Evolutionary conservation across 2,113 vertebrate genomes (phyloP), one percentile per base, ranked within the genome.

Genomic region (Chroicocephalus ridibundus): DNA sequence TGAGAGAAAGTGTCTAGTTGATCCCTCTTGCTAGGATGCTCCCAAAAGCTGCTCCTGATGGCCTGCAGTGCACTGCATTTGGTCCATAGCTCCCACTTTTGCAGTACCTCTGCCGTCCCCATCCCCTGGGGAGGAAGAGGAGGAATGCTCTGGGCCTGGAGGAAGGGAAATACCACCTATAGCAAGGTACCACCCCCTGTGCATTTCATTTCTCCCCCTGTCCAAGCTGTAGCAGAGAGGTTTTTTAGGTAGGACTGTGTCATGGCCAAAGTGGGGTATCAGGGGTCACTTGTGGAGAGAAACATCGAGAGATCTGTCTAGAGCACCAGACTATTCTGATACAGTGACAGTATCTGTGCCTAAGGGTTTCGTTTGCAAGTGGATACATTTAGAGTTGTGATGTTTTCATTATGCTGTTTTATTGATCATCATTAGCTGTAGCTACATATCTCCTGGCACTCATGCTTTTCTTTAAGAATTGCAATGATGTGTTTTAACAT

Each of bases 311-410:
- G 38, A 32, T 3, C 19, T 55, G 14, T 5, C 13, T 66, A 36
- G 27, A 77, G 21, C 8, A 54, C 16, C 55, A 32, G 13, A 13
- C 2, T 36, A 1, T 11, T 44, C 13, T 70, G 57, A 10, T 12
- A 7, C 0, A 4, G 3, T 52, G 8, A 31, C 5, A 15, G 13
- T 8, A 8, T 51, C 10, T 14, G 10, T n/a, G 4, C 6, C 14
- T 47, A 8, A 46, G 34, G 6, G 13, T 13, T 78, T 17, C n/a
- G 10, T 31, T 82, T 77, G 11, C 5, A 17, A 62, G 16, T 15
- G 15, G 18, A 9, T 26, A 42, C 0, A 0, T n/a, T 27, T 36
- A 61, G 7, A 18, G 3, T 13, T 40, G 5, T 29, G 32, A 19
- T 13, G 13, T 15, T 71, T 83, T 62, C 12, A 7, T 15, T 46